Percentiles rank a stretch among this genome's conserved stretches.
These are phyloP conservation scores for Oscheius sp. DNA, from an alignment of 2,888 invertebrate species.

Conservation along the genomic window DNA sequence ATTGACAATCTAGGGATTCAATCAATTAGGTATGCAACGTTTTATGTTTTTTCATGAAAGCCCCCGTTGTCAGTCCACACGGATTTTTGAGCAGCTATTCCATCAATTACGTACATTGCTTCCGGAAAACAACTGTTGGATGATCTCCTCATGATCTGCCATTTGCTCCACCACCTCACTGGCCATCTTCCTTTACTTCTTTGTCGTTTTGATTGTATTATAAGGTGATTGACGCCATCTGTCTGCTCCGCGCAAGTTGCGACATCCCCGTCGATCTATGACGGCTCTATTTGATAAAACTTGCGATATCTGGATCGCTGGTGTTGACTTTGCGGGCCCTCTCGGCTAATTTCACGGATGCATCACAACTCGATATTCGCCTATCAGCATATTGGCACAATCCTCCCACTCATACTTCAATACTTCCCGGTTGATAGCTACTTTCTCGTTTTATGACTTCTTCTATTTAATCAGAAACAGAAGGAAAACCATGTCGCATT, in stretches of 20 bases:
- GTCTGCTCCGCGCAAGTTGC: constrained; percentile 15
- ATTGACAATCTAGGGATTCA: too few species aligned
- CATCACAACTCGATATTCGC: constrained; percentile 21
- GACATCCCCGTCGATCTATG: constrained; percentile 28
- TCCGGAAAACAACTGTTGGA: too few species aligned
- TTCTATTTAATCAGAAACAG: not conserved
- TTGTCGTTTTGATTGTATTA: too few species aligned
- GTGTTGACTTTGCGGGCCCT: constrained; percentile 27
- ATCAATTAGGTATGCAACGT: too few species aligned
- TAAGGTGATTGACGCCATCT: constrained; percentile 9
- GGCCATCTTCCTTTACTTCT: too few species aligned
- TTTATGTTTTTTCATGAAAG: too few species aligned
- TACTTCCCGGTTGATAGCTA: not conserved
- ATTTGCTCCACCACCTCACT: too few species aligned
- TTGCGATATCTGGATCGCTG: constrained; percentile 28
- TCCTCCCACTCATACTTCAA: constrained; percentile 13
- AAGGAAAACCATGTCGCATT: constrained; percentile 9
- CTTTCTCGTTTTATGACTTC: not conserved
- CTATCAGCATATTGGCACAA: constrained; percentile 23
- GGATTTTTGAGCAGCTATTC: too few species aligned
- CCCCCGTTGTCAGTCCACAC: too few species aligned
- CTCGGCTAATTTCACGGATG: constrained; percentile 27
- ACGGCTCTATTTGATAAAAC: constrained; percentile 31
- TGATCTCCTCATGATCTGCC: too few species aligned
- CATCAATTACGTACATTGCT: too few species aligned